Evolutionary conservation across 2,888 invertebrate genomes (phyloP).

Genomic region (Tachina lurida): DNA sequence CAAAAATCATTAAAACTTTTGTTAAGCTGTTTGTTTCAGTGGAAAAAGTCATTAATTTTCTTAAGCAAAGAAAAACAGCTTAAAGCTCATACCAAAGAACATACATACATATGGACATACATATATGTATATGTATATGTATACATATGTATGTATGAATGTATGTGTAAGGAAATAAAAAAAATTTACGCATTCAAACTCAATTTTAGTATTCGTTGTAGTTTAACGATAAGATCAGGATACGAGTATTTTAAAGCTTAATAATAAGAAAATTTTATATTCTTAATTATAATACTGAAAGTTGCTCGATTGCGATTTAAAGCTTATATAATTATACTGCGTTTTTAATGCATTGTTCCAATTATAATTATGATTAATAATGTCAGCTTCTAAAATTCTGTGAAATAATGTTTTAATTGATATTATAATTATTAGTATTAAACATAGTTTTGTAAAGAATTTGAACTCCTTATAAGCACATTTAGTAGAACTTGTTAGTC

Average conservation of each 20-base stretch:
- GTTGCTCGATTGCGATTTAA: neutral
- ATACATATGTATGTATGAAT: neutral
- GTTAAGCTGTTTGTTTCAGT: conserved; percentile 16
- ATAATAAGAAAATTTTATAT: neutral
- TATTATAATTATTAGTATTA: too few species aligned
- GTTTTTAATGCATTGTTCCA: too few species aligned
- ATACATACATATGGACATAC: neutral
- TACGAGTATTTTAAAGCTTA: neutral
- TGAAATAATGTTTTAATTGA: too few species aligned
- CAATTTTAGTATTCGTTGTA: neutral
- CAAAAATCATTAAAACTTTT: conserved; percentile 50
- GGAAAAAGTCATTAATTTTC: conserved; percentile 38
- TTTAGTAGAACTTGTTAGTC: too few species aligned
- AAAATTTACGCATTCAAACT: neutral
- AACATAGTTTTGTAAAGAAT: too few species aligned
- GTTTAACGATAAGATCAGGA: neutral
- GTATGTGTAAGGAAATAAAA: neutral
- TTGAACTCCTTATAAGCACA: too few species aligned
- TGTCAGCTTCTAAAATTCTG: too few species aligned
- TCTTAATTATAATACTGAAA: too few species aligned
- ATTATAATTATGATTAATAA: too few species aligned
- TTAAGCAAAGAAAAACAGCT: conserved; percentile 11
- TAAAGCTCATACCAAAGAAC: neutral
- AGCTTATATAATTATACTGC: neutral
- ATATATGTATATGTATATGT: neutral